Base-by-base conservation (phyloP, 2,888 invertebrate species). In the Amiota minor region DNA sequence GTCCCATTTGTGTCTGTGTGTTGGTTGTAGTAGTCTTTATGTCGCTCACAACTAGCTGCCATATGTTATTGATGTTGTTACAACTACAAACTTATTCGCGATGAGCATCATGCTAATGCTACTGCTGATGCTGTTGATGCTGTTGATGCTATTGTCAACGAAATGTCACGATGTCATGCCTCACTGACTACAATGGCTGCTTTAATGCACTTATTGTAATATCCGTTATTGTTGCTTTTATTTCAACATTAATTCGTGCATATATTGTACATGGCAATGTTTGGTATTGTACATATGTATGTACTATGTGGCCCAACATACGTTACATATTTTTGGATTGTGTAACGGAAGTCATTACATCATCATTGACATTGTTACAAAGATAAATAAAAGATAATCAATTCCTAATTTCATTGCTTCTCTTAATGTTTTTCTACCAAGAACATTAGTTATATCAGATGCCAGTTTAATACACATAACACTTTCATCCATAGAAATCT, bases 101-200 rank as follows among this genome's bases (percentile, higher is more conserved):
- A 35, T 35, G 20, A 10, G n/a, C n/a, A n/a, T 59, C 20, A 2
- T 16, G n/a, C 4, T 10, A 59, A 18, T 59, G 18, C n/a, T 56
- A 10, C 4, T 20, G n/a, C 9, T 68, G 76, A 46, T 56, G 70
- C n/a, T 56, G 70, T 14, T 55, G 71, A 16, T 74, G 55, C 64
- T 72, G 75, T 45, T 56, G 53, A 11, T 14, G 70, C n/a, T 9
- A 14, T 16, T 56, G 65, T 47, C 50, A 47, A 47, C 64, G 76
- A 76, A 77, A 77, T 65, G 77, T 74, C 76, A 77, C 67, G 74
- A 74, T 71, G 61, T 46, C 49, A 35, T 20, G 59, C 23, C 8
- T 20, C 20, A 59, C n/a, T 59, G 59, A 50, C 14, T 50, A 50
- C 53, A n/a, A n/a, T n/a, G 53, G 12, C n/a, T 50, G 12, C 53